These are phyloP conservation scores for Brachypteracias leptosomus DNA, from an alignment of 2,113 vertebrate species.

Conservation along the genomic window DNA sequence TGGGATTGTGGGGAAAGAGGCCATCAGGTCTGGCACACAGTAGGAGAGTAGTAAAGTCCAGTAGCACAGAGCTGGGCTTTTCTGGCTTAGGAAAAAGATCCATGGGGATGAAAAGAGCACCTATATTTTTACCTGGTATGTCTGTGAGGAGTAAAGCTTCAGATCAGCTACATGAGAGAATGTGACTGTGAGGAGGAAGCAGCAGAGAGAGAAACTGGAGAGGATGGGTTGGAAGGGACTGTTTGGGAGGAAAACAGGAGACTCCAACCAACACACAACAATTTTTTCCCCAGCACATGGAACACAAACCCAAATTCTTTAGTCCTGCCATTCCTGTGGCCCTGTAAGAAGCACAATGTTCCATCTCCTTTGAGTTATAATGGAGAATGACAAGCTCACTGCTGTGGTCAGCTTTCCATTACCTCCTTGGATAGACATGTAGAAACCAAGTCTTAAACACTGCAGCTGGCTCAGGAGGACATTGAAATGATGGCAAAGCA, in stretches of 20 bases:
- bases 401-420: not conserved
- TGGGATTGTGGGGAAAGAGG: not conserved
- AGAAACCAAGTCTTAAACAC: not conserved
- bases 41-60: not conserved
- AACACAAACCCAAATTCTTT: not conserved
- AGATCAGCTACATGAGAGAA: not conserved
- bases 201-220: not conserved
- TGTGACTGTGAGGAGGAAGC: not conserved
- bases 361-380: not conserved
- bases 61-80: not conserved
- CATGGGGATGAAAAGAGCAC: rapidly evolving
- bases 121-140: not conserved
- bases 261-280: not conserved
- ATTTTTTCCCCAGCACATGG: not conserved
- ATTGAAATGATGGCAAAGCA: not conserved
- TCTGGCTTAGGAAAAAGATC: not conserved
- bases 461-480: not conserved
- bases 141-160: not conserved
- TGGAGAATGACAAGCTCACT: not conserved
- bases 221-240: not conserved
- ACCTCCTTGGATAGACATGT: not conserved
- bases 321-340: not conserved
- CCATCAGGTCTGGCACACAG: not conserved
- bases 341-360: not conserved
- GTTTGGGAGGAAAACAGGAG: not conserved